Conservation (phyloP, 2,888 invertebrate genomes). For the Amphiduros pacificus region DNA sequence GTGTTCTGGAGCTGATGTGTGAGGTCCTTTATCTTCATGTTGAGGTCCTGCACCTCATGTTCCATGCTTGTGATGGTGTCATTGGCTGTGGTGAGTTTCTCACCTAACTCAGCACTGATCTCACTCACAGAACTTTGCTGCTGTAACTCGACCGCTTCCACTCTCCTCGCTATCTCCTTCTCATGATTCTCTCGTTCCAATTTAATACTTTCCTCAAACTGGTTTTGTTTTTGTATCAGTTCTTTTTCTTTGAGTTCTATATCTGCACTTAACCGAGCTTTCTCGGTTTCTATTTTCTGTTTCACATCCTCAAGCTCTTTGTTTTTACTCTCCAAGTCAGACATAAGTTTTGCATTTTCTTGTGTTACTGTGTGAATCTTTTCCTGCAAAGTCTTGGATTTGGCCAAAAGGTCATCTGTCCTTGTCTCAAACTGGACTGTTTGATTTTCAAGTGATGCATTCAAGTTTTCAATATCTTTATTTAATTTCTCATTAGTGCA, state of each 20-base stretch:
- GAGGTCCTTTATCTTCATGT: constrained; percentile 17
- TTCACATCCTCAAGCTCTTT: not conserved
- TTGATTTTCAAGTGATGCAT: constrained; percentile 23
- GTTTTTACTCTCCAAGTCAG: not conserved
- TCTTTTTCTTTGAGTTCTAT: constrained; percentile 13
- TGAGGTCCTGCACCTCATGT: constrained; percentile 21
- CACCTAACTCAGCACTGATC: constrained; percentile 11
- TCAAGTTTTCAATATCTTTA: constrained; percentile 42
- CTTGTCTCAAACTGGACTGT: constrained; percentile 23
- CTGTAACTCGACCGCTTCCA: constrained; percentile 23
- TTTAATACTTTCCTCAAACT: constrained; percentile 27
- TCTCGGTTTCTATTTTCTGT: constrained; percentile 1
- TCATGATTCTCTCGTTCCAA: constrained; percentile 19
- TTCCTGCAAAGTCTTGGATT: constrained; percentile 18
- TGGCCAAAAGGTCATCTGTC: too few relatives aligned
- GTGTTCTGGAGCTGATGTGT: constrained; percentile 22
- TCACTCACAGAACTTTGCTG: constrained; percentile 23
- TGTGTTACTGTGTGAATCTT: constrained; percentile 4
- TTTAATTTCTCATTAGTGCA: constrained; percentile 28
- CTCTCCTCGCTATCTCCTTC: constrained; percentile 13
- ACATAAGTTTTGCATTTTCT: not conserved
- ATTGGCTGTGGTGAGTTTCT: constrained; percentile 19
- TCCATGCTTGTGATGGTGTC: constrained; percentile 21
- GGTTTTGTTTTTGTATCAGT: constrained; percentile 19
- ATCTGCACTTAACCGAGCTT: constrained; percentile 2